These are phyloP conservation scores for Adineta ricciae DNA, from an alignment of 2,888 invertebrate genomes.

Conservation along the genomic window DNA sequence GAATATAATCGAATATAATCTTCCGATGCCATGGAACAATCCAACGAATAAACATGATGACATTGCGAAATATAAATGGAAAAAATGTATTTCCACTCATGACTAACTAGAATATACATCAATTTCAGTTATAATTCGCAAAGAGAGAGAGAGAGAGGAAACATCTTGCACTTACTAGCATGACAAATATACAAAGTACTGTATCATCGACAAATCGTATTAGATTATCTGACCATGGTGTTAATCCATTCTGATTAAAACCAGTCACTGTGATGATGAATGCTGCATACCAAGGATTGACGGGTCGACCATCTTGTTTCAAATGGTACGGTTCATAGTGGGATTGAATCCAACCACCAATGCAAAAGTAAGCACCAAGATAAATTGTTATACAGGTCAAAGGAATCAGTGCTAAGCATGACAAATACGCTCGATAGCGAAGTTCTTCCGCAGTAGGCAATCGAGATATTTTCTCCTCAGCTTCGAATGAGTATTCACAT, in stretches of 20 bases:
- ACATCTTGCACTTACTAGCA: neutral
- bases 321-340: neutral
- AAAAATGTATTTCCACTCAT: neutral
- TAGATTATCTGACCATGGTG: neutral
- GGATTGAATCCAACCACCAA: neutral
- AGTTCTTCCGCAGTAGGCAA: neutral
- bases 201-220: neutral
- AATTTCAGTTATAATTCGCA: too few species aligned
- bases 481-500: neutral
- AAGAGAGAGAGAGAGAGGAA: neutral
- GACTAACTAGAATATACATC: neutral
- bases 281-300: neutral
- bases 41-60: neutral
- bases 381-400: neutral
- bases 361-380: neutral
- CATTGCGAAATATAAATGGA: neutral
- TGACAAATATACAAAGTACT: neutral
- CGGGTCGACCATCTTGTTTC: neutral
- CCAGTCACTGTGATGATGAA: neutral
- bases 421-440: neutral
- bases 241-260: neutral
- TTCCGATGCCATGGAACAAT: neutral
- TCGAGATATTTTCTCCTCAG: neutral
- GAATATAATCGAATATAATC: neutral
- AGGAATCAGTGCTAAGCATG: neutral